Percentiles rank a stretch among this genome's conserved stretches.
These are phyloP conservation scores for Nasonia oneida DNA, from an alignment of 2,888 invertebrate species.

Conservation along the genomic window DNA sequence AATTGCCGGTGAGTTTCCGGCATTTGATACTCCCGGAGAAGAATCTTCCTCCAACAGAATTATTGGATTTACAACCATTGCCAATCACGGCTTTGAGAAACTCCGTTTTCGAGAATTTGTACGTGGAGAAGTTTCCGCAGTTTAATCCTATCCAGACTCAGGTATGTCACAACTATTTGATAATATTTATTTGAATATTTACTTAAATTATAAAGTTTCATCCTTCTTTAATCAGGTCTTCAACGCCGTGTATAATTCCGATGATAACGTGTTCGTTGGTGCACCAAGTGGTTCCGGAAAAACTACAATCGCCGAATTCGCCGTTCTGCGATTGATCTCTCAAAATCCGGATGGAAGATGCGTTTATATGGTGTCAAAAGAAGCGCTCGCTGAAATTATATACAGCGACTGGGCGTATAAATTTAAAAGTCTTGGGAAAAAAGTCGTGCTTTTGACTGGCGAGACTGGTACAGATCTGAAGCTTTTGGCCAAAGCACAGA, in stretches of 20 bases:
- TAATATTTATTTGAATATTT: not conserved
- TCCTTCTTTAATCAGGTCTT: slow-evolving; percentile 84
- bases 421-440: slow-evolving; percentile 90
- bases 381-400: slow-evolving; percentile 93
- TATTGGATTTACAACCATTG: slow-evolving; percentile 97
- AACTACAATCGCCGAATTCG: slow-evolving; percentile 97
- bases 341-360: slow-evolving; percentile 89
- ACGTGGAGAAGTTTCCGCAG: slow-evolving; percentile 91
- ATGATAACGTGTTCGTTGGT: slow-evolving; percentile 98
- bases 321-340: slow-evolving; percentile 92
- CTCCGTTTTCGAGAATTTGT: slow-evolving; percentile 91
- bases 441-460: slow-evolving; percentile 95
- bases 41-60: slow-evolving; percentile 98
- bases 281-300: slow-evolving; percentile 96
- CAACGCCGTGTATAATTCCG: slow-evolving; percentile 98
- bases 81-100: slow-evolving; percentile 96
- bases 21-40: slow-evolving; percentile 99
- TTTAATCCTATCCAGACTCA: slow-evolving; percentile 99
- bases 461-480: slow-evolving; percentile 99
- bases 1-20: slow-evolving; percentile 97
- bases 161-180: slow-evolving; percentile 64
- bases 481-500: slow-evolving; percentile 93
- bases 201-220: not conserved
- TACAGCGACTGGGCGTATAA: slow-evolving; percentile 96
- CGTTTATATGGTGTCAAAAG: slow-evolving; percentile 96